phyloP scores from a whole-genome alignment of 2,113 vertebrate species.

The Atlantisia rogersi region DNA sequence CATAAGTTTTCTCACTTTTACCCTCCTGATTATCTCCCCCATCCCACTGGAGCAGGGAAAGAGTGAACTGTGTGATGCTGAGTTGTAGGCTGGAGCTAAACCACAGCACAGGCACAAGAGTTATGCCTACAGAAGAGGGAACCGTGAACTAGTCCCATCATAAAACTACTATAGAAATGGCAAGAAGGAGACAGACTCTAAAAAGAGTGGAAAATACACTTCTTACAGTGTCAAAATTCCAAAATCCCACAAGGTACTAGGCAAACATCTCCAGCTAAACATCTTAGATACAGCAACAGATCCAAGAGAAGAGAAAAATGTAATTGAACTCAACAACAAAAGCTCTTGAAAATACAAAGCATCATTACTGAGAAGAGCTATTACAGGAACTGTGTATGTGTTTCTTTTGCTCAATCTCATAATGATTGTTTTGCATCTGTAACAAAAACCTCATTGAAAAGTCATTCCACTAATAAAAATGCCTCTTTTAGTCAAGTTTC shows the following conservation, averaged over 20 bases:
- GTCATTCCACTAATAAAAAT: not conserved
- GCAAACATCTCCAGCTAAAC: not conserved
- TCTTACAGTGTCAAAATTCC: not conserved
- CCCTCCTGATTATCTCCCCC: too few species aligned
- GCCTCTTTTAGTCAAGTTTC: not conserved
- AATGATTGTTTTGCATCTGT: rapidly evolving
- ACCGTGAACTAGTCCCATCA: not conserved
- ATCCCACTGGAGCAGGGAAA: too few species aligned
- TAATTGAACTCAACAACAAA: not conserved
- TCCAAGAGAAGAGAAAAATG: not conserved
- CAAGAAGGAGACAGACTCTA: not conserved
- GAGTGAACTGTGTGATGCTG: too few species aligned
- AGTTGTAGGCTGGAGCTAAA: too few species aligned
- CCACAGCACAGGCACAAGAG: not conserved
- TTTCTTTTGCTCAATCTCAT: not conserved
- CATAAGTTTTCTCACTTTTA: too few species aligned
- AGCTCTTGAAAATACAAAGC: not conserved
- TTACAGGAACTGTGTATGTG: not conserved
- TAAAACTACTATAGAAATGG: not conserved
- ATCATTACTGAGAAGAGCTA: not conserved
- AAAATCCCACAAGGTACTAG: not conserved
- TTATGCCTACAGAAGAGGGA: not conserved
- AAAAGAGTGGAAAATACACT: not conserved
- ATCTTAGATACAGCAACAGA: not conserved
- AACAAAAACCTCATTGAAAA: not conserved